Percentiles rank a stretch among this genome's conserved stretches.
Conservation (phyloP, 2,888 invertebrate genomes). For the Eledone cirrhosa region DNA sequence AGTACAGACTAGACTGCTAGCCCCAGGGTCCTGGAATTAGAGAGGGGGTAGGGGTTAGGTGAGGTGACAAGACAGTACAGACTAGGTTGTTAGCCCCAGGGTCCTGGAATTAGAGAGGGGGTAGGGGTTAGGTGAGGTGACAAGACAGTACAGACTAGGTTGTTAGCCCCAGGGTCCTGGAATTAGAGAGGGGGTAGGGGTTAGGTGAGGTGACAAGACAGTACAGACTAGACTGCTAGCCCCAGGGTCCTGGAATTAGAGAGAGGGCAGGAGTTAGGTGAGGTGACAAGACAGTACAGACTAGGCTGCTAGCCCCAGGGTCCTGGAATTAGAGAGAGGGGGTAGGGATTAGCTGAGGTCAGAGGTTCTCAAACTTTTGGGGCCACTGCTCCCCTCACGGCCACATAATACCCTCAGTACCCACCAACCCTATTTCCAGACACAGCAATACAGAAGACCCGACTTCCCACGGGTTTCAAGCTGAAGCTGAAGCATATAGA, state of each 20-base stretch:
- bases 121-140: no score
- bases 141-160: constrained; percentile 58
- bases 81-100: constrained; percentile 33
- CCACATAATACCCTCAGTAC: no score
- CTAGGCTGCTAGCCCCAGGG: constrained; percentile 32
- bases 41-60: neutral
- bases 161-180: constrained; percentile 8
- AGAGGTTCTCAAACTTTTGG: no score
- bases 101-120: neutral
- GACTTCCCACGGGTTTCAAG: no score
- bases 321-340: constrained; percentile 29
- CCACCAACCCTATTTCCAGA: no score
- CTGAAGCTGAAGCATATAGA: no score
- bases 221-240: constrained; percentile 46
- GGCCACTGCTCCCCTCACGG: no score
- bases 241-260: neutral
- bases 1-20: constrained; percentile 45
- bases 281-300: constrained; percentile 63
- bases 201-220: no score
- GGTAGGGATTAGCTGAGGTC: no score
- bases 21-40: constrained; percentile 1
- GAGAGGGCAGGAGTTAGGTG: no score
- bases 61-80: constrained; percentile 64
- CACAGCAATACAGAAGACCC: no score
- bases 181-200: neutral